These are phyloP conservation scores for Aurelia coerulea DNA, from an alignment of 30 jellyfish, hydroid and myxozoan genomes.

Conservation along the genomic window DNA sequence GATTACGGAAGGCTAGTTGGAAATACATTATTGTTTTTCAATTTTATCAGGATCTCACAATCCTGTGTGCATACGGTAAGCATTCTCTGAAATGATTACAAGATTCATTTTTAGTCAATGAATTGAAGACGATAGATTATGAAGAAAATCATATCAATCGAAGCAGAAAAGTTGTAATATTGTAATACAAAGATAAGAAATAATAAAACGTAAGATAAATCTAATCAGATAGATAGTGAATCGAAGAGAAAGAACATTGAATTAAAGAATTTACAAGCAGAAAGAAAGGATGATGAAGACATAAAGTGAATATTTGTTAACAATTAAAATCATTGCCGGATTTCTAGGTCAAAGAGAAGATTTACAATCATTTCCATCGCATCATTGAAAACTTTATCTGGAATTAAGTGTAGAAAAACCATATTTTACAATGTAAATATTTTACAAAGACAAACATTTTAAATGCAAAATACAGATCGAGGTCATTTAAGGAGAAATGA, in stretches of 20 bases:
- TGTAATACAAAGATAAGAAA: neutral
- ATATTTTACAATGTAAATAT: conserved; percentile 25
- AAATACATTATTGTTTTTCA: too few relatives aligned
- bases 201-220: conserved; percentile 5
- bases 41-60: too few relatives aligned
- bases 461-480: neutral
- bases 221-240: neutral
- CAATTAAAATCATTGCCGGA: conserved; percentile 20
- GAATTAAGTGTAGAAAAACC: conserved; percentile 33
- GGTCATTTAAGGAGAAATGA: too few relatives aligned
- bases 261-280: neutral
- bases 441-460: conserved; percentile 21
- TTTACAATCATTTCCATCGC: conserved; percentile 22
- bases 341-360: conserved; percentile 45
- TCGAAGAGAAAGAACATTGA: neutral
- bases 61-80: too few relatives aligned
- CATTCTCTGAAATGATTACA: neutral
- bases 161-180: neutral
- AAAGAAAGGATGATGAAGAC: conserved; percentile 11
- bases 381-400: conserved; percentile 28
- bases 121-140: neutral
- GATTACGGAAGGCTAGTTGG: too few relatives aligned
- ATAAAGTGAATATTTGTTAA: conserved; percentile 30
- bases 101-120: neutral
- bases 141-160: neutral